Conservation (phyloP, 2,797 vertebrate genomes). For the Threskiornis aethiopicus region DNA sequence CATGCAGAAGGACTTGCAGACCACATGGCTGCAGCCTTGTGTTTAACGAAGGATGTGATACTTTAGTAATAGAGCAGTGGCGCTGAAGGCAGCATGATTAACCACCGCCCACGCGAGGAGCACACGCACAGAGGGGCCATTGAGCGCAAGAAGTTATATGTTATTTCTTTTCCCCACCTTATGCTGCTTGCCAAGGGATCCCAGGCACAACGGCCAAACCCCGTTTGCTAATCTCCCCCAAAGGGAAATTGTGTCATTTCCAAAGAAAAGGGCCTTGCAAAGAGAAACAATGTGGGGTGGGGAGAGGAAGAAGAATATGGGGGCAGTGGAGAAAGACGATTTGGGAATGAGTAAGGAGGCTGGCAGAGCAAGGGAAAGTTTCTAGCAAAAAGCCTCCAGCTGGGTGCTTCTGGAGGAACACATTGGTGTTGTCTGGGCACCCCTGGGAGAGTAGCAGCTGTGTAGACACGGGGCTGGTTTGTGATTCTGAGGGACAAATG, state of each 20-base stretch:
- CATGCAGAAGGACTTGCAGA: not conserved
- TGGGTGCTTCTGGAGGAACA: accelerated
- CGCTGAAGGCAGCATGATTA: not conserved
- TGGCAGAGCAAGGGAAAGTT: not conserved
- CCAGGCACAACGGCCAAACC: not conserved
- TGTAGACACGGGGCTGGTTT: not conserved
- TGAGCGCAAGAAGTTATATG: not conserved
- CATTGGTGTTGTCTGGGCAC: not conserved
- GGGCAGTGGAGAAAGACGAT: not conserved
- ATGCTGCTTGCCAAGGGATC: not conserved
- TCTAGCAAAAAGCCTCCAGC: not conserved
- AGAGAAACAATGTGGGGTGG: not conserved
- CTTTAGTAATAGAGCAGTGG: not conserved
- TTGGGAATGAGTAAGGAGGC: not conserved
- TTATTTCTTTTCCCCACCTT: not conserved
- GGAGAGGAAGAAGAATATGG: not conserved
- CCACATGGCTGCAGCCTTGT: accelerated
- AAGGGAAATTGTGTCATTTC: not conserved
- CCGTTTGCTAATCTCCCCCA: not conserved
- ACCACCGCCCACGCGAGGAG: not conserved
- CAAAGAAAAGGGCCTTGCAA: not conserved
- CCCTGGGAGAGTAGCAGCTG: not conserved
- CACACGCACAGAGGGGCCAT: not conserved
- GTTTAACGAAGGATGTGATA: not conserved
- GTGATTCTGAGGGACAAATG: not conserved